Evolutionary conservation across 2,113 vertebrate genomes (phyloP), one percentile per base, ranked within the genome.

Genomic region (Nanorana parkeri): DNA sequence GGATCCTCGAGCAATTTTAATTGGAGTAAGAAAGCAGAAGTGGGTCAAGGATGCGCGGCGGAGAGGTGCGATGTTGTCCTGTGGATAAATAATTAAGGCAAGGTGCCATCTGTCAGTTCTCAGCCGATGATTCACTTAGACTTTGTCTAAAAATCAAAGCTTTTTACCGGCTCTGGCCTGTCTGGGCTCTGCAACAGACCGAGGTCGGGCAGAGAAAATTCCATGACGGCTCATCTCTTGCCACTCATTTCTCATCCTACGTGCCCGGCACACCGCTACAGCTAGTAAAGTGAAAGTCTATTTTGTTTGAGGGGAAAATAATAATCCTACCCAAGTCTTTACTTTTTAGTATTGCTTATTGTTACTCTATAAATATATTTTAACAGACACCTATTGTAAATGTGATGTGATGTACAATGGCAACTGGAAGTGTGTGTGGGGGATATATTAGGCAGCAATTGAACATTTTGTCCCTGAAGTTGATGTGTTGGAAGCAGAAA

Each of bases 31-130:
- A 66, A 67, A 74, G 21, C 71, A 82, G 69, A 82, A 82, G 80
- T 82, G 69, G 71, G 80, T 82, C 80, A 82, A 29, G 36, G 71
- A 47, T 67, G 8, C 29, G 47, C 41, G 51, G 69, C 63, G n/a
- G 80, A 41, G 80, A 75, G 80, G 80, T 75, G 69, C 55, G 66
- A 29, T 82, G 60, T 58, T 82, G 80, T 67, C 80, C 80, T 75
- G 80, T 82, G 80, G 80, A 82, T 82, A 82, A 82, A 82, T 82
- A 82, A 82, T 82, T 82, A 82, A 82, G 80, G 80, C 69, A 75
- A 82, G 71, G 71, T 75, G 71, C 80, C 69, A 82, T 75, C 80
- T 82, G 80, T 82, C 80, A 82, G 47, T 82, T 82, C 71, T 75
- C 80, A 75, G 80, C 71, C 67, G 69, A 82, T 67, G 80, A 82